Base-by-base conservation (phyloP, 2,888 invertebrate species). In the Anoplius nigerrimus region DNA sequence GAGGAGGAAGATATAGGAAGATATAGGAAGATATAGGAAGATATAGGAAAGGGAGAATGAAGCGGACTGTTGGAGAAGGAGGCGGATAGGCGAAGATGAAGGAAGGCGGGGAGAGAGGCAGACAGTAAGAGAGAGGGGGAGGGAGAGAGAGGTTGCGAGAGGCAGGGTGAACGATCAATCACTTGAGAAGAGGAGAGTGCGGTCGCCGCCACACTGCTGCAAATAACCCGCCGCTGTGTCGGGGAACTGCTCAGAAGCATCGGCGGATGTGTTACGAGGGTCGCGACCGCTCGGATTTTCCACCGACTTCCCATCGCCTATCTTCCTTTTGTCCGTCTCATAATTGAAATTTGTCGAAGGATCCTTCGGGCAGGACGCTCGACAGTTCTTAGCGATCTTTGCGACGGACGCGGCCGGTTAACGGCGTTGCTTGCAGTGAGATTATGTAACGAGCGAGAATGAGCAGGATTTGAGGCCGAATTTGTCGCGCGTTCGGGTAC, bases 141-240 rank as follows among this genome's bases (percentile, higher is more conserved):
- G 24, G 62, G 56, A 61, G 45, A 34, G 24, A 22, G 53, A 53
- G 59, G 27, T 22, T 34, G 21, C 24, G 58, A 45, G 22, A 16
- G 58, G 55, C 72, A 72, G 71, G 72, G 78, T 74, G 71, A 74
- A 75, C 81, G 78, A 84, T 84, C 83, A 84, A 84, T 84, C 83
- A 83, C 79, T 81, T 80, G 71, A 52, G 69, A 72, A 70, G 75
- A 78, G 71, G 74, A 75, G 34, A 34, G 71, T 56, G 54, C 11
- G 55, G 45, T 16, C 24, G 57, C 58, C 24, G 57, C 58, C 72
- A 67, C 65, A 64, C 66, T 21, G 58, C 67, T 69, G 67, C 64
- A 72, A 72, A 72, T 72, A 72, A 72, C 72, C 58, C 62, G 45
- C 48, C 34, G 54, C 21, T 60, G 54, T 56, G 66, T 34, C 8